Evolutionary conservation across 2,797 vertebrate species (phyloP).

Genomic region (Prunella strophiata): DNA sequence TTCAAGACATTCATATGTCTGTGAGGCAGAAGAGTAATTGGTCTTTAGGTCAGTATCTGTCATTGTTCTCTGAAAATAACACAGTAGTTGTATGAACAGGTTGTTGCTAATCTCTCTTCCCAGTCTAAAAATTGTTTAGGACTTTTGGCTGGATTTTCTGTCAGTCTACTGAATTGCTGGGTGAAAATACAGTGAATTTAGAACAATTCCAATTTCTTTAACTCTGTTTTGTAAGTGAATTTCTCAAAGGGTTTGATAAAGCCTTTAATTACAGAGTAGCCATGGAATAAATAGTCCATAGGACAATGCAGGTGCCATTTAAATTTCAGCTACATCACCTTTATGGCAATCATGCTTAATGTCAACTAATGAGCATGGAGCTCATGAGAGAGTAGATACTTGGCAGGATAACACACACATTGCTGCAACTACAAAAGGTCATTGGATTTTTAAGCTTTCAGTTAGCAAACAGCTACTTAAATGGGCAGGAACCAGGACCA

Average conservation of each 20-base stretch:
- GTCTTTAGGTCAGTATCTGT: constrained; percentile 22
- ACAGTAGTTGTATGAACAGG: neutral
- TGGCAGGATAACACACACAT: neutral
- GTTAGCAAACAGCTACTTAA: neutral
- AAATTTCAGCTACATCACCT: constrained; percentile 19
- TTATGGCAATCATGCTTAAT: neutral
- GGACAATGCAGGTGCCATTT: neutral
- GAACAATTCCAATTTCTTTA: neutral
- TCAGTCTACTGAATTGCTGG: neutral
- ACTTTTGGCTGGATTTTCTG: neutral
- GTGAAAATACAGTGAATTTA: constrained; percentile 40
- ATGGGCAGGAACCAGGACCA: neutral
- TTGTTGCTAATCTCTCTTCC: constrained; percentile 31
- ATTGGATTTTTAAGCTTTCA: constrained; percentile 30
- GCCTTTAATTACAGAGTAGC: constrained; percentile 19
- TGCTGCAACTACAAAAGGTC: constrained; percentile 10
- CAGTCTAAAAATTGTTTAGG: neutral
- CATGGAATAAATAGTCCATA: neutral
- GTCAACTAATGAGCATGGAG: neutral
- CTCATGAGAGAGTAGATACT: neutral
- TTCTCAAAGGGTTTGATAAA: constrained; percentile 7
- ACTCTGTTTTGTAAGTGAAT: neutral
- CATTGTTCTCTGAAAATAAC: constrained; percentile 20
- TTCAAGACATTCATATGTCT: neutral
- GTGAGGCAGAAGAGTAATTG: neutral